These are phyloP conservation scores for Typhlichthys subterraneus DNA, from an alignment of 2,797 vertebrate genomes.

Conservation along the genomic window DNA sequence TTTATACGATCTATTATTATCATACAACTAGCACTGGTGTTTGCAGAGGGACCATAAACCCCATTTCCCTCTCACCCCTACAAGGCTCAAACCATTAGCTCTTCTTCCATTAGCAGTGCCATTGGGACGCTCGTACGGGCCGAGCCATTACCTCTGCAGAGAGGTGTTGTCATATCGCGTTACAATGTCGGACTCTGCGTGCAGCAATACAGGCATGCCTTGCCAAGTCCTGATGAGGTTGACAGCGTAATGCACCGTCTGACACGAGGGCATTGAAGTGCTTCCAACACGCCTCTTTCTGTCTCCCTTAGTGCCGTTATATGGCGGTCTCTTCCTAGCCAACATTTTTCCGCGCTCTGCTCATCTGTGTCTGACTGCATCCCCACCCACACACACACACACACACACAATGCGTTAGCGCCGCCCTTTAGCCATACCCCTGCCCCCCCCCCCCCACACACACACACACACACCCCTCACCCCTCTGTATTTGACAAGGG, in stretches of 20 bases:
- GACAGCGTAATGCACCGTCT: conserved; percentile 1
- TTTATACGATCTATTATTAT: background rate
- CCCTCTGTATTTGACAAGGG: conserved; percentile 19
- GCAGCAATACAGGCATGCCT: background rate
- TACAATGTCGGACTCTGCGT: conserved; percentile 22
- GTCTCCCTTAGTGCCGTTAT: too few species aligned
- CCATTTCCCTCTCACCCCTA: conserved; percentile 5
- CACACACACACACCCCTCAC: conserved; percentile 24
- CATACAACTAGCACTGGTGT: conserved; percentile 4
- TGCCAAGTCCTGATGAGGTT: conserved; percentile 33
- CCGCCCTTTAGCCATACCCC: too few species aligned
- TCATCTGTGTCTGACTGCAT: too few species aligned
- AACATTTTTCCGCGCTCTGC: too few species aligned
- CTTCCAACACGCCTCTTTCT: conserved; percentile 6
- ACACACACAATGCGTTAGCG: too few species aligned
- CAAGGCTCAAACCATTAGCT: conserved; percentile 14
- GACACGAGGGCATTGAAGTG: conserved; percentile 2
- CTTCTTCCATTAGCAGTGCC: conserved; percentile 29
- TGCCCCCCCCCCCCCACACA: conserved; percentile 15
- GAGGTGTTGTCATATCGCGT: conserved; percentile 28
- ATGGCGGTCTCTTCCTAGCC: too few species aligned
- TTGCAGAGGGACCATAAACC: conserved; percentile 3
- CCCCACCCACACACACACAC: too few species aligned
- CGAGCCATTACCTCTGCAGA: conserved; percentile 8
- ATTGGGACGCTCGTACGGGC: conserved; percentile 20